phyloP scores from a whole-genome alignment of 2,888 invertebrate species.

The Sisyra terminalis region DNA sequence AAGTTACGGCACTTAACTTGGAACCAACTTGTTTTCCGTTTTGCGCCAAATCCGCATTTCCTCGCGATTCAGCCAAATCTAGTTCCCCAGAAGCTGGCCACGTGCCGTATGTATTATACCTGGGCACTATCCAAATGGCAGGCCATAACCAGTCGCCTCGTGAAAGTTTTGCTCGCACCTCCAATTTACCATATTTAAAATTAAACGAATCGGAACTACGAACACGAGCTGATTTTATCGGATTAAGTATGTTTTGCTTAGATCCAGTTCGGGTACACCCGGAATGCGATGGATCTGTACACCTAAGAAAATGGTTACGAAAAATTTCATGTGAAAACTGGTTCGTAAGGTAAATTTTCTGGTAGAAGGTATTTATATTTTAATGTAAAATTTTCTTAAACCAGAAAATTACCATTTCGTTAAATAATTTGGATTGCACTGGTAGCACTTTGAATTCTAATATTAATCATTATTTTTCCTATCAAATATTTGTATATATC shows the following conservation, averaged over 20 bases:
- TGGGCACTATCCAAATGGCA: slow-evolving; percentile 54
- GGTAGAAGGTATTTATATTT: no score
- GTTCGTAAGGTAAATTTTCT: no score
- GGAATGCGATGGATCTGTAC: slow-evolving; percentile 35
- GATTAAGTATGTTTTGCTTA: slow-evolving; percentile 37
- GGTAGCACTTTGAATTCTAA: no score
- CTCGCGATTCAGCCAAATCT: slow-evolving; percentile 48
- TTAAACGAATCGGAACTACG: slow-evolving; percentile 43
- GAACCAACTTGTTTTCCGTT: slow-evolving; percentile 37
- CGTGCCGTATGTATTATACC: slow-evolving; percentile 39
- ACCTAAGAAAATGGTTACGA: slow-evolving; percentile 23
- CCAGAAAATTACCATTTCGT: no score
- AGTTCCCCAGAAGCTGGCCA: slow-evolving; percentile 63
- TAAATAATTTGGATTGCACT: no score
- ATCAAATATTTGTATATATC: no score
- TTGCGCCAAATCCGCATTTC: slow-evolving; percentile 29
- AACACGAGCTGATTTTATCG: slow-evolving; percentile 47
- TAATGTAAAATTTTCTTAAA: no score
- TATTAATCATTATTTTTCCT: no score
- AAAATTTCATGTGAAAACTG: no score
- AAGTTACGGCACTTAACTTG: slow-evolving; percentile 39
- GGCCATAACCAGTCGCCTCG: slow-evolving; percentile 57
- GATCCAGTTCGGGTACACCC: slow-evolving; percentile 41
- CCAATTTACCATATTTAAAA: slow-evolving; percentile 46
- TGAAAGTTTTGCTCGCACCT: slow-evolving; percentile 49